Conservation (phyloP, 2,113 vertebrate species). For the Sturnus vulgaris region DNA sequence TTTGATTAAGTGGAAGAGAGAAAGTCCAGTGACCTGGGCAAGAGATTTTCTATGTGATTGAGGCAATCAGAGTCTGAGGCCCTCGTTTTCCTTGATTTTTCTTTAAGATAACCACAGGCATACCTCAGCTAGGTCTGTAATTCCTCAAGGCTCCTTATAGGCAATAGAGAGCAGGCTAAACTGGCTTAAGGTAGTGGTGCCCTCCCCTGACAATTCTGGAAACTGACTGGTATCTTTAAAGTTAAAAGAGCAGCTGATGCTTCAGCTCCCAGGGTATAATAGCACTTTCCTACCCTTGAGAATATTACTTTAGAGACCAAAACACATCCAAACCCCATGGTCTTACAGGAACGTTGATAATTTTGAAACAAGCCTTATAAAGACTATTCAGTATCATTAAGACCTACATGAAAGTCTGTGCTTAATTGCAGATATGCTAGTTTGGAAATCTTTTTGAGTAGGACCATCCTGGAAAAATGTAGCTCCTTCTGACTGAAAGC, state of each 20-base stretch:
- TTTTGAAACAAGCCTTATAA: neutral
- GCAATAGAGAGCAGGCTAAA: neutral
- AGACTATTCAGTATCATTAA: neutral
- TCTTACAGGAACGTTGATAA: neutral
- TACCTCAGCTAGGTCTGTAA: neutral
- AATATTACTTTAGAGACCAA: neutral
- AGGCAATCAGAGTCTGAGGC: neutral
- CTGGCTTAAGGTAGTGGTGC: neutral
- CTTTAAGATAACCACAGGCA: neutral
- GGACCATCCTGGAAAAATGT: accelerated
- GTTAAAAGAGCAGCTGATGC: neutral
- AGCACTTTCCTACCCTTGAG: neutral
- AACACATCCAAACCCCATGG: neutral
- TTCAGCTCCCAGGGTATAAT: neutral
- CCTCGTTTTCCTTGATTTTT: neutral
- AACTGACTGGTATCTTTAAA: neutral
- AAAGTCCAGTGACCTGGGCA: neutral
- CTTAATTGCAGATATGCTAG: neutral
- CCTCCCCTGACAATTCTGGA: neutral
- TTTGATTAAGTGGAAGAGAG: neutral
- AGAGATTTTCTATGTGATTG: neutral
- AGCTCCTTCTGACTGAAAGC: neutral
- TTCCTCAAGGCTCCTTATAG: neutral
- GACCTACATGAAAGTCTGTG: neutral
- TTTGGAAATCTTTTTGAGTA: neutral